Base-by-base conservation (phyloP, 23 tunicate species). In the Styela clava region DNA sequence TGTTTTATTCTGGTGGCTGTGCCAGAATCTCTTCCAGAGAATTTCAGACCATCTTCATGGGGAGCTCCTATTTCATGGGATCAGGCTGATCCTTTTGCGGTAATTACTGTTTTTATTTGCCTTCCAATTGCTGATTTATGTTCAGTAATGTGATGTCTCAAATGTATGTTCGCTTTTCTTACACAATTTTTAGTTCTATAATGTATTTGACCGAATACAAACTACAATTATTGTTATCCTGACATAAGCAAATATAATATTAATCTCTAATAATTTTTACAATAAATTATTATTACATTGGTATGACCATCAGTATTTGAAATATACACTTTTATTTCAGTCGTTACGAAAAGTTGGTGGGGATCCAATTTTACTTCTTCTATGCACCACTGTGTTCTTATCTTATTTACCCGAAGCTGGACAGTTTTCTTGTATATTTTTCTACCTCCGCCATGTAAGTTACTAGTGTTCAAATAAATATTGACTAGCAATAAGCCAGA, bases 371-470 rank as follows among this genome's bases (percentile, higher is more conserved):
- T 61, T 89, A 37, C 79, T 95, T 3, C 71, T 95, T 0, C 77
- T 90, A 9, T 95, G 99, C 71, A 68, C 85, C 71, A 85, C 95
- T 78, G 99, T 95, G 24, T 95, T 95, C 72, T 81, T 95, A 62
- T 89, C 99, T 28, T 95, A 95, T 64, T 73, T 95, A 18, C 99
- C 99, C 1, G 99, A 95, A 89, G 99, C 99, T 51, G 99, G 99
- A 56, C 97, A 95, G 63, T 86, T 84, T 68, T 85, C 99, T 7
- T 95, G 95, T 70, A 87, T 95, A 2, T 86, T 95, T 74, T 44
- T 95, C 65, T 95, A 95, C 71, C 82, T 95, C 20, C 68, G 83
- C 23, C 94, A 87, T 62, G 98, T 93, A 62, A 88, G 87, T 78
- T 68, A 12, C 73, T 12, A 68, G 24, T 68, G 24, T 69, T 26